These are phyloP conservation scores for Hemaris fuciformis DNA, from an alignment of 2,888 invertebrate genomes.

Conservation along the genomic window DNA sequence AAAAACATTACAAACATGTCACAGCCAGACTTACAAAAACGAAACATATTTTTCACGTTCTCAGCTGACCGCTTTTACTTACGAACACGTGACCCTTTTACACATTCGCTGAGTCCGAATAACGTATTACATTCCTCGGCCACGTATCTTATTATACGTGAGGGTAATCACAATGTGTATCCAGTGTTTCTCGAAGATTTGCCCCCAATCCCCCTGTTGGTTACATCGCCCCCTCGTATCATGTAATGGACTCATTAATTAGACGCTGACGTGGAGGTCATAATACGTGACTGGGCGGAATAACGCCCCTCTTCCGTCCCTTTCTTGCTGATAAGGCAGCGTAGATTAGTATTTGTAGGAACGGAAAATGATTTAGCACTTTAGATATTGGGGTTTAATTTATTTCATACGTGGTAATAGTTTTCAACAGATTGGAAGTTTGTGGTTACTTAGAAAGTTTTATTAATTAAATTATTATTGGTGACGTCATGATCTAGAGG, in stretches of 20 bases:
- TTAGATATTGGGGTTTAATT: background rate
- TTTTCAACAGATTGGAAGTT: background rate
- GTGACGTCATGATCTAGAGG: no score
- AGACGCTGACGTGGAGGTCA: constrained; percentile 19
- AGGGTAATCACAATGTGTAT: background rate
- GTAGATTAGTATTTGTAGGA: background rate
- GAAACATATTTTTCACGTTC: background rate
- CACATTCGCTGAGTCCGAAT: background rate
- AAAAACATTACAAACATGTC: background rate
- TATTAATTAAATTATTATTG: background rate
- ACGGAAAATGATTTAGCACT: background rate
- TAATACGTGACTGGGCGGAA: constrained; percentile 26
- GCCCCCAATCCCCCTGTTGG: background rate
- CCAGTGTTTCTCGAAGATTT: background rate
- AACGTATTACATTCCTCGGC: background rate
- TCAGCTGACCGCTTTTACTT: background rate
- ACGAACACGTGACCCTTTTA: background rate
- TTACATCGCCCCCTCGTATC: constrained; percentile 6
- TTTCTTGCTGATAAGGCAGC: background rate
- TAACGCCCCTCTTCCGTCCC: constrained; percentile 12
- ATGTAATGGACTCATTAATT: constrained; percentile 31
- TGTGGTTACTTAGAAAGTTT: background rate
- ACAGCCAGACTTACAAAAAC: background rate
- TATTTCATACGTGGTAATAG: background rate
- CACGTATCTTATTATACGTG: constrained; percentile 11